Conservation (phyloP, 2,113 vertebrate genomes). For the Indri indri region DNA sequence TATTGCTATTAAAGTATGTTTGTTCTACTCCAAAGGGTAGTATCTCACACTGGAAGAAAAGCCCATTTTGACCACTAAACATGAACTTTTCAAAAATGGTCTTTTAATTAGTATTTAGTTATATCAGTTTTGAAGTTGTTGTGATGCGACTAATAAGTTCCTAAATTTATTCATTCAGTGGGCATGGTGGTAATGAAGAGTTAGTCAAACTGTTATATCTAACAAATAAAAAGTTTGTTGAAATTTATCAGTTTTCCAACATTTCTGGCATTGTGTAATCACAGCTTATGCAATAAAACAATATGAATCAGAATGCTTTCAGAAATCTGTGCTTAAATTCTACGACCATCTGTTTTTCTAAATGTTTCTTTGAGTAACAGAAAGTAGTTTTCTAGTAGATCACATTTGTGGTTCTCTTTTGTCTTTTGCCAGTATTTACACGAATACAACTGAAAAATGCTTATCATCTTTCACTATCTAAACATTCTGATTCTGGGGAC, state of each 20-base stretch:
- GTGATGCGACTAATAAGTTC: background rate
- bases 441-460: background rate
- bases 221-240: background rate
- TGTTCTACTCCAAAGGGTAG: background rate
- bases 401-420: background rate
- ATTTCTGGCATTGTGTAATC: conserved; percentile 3
- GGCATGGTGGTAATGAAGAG: background rate
- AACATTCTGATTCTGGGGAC: background rate
- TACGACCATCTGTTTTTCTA: conserved; percentile 25
- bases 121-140: background rate
- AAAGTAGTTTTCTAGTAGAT: background rate
- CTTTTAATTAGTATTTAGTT: background rate
- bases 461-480: background rate
- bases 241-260: background rate
- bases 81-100: background rate
- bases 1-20: background rate
- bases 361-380: background rate
- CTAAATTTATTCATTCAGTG: background rate
- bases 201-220: background rate
- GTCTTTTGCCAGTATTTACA: background rate
- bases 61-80: background rate
- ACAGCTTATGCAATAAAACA: background rate
- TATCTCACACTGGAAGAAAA: background rate
- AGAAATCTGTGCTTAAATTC: background rate
- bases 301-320: conserved; percentile 25